Percentiles rank a stretch among this genome's conserved stretches.
phyloP scores from a whole-genome alignment of 2,113 vertebrate species.

The Nestor notabilis region DNA sequence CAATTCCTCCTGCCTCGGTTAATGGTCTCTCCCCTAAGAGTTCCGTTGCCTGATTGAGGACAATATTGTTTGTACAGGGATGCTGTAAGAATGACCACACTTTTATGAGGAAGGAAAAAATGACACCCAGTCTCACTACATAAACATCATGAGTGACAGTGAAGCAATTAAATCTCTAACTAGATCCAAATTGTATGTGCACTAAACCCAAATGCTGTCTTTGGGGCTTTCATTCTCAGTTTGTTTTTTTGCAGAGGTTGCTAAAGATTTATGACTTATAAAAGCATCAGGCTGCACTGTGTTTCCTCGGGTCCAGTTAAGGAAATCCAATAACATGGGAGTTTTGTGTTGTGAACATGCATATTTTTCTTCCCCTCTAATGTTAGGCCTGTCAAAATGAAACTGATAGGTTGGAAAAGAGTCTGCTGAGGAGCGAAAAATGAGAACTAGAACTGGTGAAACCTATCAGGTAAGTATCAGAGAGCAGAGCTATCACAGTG shows the following conservation, averaged over 20 bases:
- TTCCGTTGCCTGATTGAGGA: neutral
- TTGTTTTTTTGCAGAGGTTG: neutral
- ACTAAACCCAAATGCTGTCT: neutral
- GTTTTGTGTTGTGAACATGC: neutral
- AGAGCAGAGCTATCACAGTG: neutral
- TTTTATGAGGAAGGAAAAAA: neutral
- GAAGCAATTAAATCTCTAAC: neutral
- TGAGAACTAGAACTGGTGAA: neutral
- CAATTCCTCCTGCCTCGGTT: conserved; percentile 32
- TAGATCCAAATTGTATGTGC: neutral
- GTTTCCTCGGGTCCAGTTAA: neutral
- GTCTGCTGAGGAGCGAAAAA: neutral
- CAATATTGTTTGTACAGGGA: neutral
- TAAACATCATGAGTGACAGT: neutral
- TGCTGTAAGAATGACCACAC: neutral
- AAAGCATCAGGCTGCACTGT: neutral
- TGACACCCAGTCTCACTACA: neutral
- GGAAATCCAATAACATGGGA: neutral
- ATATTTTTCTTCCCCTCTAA: neutral
- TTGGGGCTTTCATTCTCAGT: neutral
- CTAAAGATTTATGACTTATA: conserved; percentile 1
- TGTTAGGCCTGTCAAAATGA: neutral
- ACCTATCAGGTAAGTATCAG: neutral
- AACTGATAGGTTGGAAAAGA: neutral
- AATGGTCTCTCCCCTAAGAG: conserved; percentile 16